Evolutionary conservation across 2,888 invertebrate species (phyloP).

Genomic region (Drosophila monieri): DNA sequence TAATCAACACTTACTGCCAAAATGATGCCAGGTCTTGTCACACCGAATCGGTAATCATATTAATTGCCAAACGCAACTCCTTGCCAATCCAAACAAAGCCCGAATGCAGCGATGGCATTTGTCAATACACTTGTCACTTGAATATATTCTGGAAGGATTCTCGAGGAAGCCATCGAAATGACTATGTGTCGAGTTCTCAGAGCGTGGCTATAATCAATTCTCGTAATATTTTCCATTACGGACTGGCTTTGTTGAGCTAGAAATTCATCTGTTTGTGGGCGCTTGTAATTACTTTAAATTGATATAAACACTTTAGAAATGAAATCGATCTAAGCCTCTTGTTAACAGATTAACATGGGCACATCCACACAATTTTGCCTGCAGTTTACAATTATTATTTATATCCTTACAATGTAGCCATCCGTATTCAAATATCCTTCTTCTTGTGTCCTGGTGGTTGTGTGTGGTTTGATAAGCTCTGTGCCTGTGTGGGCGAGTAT

Average conservation of each 20-base stretch:
- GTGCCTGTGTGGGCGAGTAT: conserved; percentile 11
- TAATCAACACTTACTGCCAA: conserved; percentile 54
- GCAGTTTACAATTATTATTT: conserved; percentile 77
- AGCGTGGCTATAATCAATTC: conserved; percentile 61
- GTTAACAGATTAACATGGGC: conserved; percentile 77
- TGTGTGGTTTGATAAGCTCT: conserved; percentile 64
- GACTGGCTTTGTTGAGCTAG: conserved; percentile 41
- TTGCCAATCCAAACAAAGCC: conserved; percentile 35
- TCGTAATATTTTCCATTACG: conserved; percentile 63
- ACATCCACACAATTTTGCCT: conserved; percentile 39
- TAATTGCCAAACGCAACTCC: conserved; percentile 52
- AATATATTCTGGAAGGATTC: conserved; percentile 17
- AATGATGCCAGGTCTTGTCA: conserved; percentile 35
- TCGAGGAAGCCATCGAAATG: not conserved
- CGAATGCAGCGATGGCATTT: conserved; percentile 39
- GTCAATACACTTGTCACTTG: conserved; percentile 49
- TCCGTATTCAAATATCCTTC: conserved; percentile 40
- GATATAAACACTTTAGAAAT: conserved; percentile 80
- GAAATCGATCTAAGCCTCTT: conserved; percentile 80
- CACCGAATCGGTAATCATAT: conserved; percentile 63
- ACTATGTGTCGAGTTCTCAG: conserved; percentile 29
- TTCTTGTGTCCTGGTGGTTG: conserved; percentile 18
- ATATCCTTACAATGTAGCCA: conserved; percentile 60
- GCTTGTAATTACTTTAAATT: conserved; percentile 79
- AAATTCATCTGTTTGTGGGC: conserved; percentile 68